Conservation (phyloP, 2,797 vertebrate species). For the Anolis apletophallus region DNA sequence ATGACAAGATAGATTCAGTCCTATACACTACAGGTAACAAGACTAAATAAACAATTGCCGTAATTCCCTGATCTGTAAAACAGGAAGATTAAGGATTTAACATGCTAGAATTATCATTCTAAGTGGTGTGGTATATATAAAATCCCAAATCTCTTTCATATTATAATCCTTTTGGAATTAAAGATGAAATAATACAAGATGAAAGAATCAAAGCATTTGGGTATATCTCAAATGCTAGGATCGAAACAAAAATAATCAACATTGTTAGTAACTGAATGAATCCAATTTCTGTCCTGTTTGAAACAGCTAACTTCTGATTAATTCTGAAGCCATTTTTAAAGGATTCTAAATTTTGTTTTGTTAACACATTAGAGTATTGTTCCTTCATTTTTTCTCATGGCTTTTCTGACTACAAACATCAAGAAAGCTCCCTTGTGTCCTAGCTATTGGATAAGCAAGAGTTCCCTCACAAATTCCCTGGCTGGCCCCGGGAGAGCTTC, state of each 20-base stretch:
- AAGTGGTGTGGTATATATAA: too few relatives aligned
- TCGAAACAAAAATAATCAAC: neutral
- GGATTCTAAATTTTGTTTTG: neutral
- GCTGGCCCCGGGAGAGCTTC: conserved; percentile 34
- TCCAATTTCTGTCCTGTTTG: neutral
- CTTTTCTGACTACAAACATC: neutral
- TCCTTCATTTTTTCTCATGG: neutral
- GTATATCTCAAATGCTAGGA: neutral
- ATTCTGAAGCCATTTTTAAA: neutral
- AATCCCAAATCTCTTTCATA: too few relatives aligned
- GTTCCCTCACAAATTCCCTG: conserved; percentile 24
- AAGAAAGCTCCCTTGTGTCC: neutral
- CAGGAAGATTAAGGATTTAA: neutral
- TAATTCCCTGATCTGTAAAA: neutral
- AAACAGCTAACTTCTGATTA: neutral
- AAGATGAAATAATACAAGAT: neutral
- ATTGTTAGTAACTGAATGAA: neutral
- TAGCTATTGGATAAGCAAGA: neutral
- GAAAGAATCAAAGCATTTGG: neutral
- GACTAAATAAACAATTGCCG: neutral
- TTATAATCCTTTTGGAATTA: too few relatives aligned
- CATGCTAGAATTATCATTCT: neutral
- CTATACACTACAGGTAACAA: neutral
- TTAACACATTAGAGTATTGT: neutral
- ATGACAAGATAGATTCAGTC: neutral